These are phyloP conservation scores for Ichneumoninae sp. DNA, from an alignment of 2,888 invertebrate species.

Conservation along the genomic window DNA sequence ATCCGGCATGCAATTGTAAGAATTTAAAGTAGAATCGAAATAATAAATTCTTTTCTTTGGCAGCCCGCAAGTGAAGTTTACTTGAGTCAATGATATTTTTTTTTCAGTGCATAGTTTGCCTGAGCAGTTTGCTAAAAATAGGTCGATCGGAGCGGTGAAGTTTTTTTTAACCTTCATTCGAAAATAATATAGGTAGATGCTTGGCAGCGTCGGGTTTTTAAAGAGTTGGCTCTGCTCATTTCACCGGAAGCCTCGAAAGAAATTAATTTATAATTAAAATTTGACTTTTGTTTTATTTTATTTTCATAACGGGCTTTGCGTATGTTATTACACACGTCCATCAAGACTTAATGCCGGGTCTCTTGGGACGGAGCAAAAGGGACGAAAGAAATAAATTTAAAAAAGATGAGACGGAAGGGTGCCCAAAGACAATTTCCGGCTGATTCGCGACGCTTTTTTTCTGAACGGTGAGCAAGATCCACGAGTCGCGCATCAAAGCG, in stretches of 20 bases:
- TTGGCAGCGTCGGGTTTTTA: neutral
- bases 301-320: neutral
- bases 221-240: neutral
- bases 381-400: constrained; percentile 9
- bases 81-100: too few species aligned
- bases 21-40: too few species aligned
- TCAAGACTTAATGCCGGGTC: constrained; percentile 22
- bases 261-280: constrained; percentile 16
- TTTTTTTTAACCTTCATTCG: neutral
- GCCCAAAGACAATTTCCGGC: constrained; percentile 82
- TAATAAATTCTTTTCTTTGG: too few species aligned
- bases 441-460: constrained; percentile 81
- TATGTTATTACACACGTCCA: constrained; percentile 21
- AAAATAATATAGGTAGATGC: neutral
- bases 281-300: neutral
- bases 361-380: constrained; percentile 5
- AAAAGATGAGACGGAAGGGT: constrained; percentile 62
- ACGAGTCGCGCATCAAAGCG: constrained; percentile 43
- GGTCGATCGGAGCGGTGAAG: neutral
- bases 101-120: neutral
- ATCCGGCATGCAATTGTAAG: too few species aligned
- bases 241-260: neutral
- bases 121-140: neutral
- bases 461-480: constrained; percentile 35
- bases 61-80: too few species aligned